A percentile compares a stretch with the other conserved stretches of the same genome.
Evolutionary conservation across 1,140 invertebrate species (phyloP).

Genomic region (Ptiloglossa arizonensis): DNA sequence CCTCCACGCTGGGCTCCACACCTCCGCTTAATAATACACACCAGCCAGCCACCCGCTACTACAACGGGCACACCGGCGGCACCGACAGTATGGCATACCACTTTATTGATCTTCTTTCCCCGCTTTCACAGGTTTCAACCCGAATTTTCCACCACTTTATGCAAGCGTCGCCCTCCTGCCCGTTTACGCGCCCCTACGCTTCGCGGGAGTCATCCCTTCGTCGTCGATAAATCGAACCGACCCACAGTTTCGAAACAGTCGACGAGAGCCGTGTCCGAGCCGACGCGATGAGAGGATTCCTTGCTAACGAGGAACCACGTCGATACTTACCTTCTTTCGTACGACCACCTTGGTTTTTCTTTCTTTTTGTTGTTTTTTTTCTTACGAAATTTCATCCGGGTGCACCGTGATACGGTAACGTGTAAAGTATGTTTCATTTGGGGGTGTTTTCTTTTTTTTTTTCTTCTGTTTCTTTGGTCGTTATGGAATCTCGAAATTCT

Average conservation of each 20-base stretch:
- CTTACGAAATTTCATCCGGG: too few species aligned
- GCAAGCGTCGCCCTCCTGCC: conserved; percentile 71
- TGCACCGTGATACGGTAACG: too few species aligned
- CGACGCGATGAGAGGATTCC: too few species aligned
- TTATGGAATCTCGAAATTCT: too few species aligned
- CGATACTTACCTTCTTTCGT: too few species aligned
- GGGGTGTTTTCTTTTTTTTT: too few species aligned
- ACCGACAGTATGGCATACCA: conserved; percentile 75
- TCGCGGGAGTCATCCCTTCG: conserved; percentile 63
- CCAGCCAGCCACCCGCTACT: conserved; percentile 70
- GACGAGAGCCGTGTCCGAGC: not conserved
- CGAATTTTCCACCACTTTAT: conserved; percentile 79
- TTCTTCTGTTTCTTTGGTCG: too few species aligned
- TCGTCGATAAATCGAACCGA: conserved; percentile 71
- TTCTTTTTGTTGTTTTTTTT: too few species aligned
- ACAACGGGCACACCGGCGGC: conserved; percentile 67
- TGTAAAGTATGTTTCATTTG: too few species aligned
- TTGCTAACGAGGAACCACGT: too few species aligned
- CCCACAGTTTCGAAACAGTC: conserved; percentile 4
- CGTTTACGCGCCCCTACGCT: conserved; percentile 62
- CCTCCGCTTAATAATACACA: conserved; percentile 79
- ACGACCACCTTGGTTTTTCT: too few species aligned
- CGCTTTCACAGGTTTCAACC: conserved; percentile 77
- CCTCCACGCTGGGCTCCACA: conserved; percentile 60
- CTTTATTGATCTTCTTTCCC: conserved; percentile 80